Percentiles rank a stretch among this genome's conserved stretches.
Evolutionary conservation across 2,113 vertebrate species (phyloP).

Genomic region (Centropristis striata): DNA sequence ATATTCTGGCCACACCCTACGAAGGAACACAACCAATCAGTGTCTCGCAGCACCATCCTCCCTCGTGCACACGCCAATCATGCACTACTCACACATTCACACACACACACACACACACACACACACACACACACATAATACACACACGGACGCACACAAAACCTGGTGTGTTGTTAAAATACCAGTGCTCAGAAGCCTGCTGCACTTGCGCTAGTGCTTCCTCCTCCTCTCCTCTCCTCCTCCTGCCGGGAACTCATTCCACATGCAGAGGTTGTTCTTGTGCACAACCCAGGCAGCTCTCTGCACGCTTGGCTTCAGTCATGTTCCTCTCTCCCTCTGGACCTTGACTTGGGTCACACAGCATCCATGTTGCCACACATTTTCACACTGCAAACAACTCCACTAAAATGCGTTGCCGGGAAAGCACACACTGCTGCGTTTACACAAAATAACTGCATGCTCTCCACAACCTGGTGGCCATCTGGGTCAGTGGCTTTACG

Average conservation of each 20-base stretch:
- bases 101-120: constrained; percentile 35
- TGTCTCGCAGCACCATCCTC: constrained; percentile 55
- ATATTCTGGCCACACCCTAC: constrained; percentile 76
- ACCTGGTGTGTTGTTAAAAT: constrained; percentile 85
- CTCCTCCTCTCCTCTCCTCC: constrained; percentile 53
- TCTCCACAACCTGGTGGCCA: constrained; percentile 29
- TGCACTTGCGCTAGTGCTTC: constrained; percentile 50
- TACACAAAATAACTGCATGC: constrained; percentile 36
- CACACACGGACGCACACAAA: constrained; percentile 70
- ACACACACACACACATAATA: background rate
- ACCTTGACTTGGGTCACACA: constrained; percentile 41
- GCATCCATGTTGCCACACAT: constrained; percentile 29
- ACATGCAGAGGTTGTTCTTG: constrained; percentile 75
- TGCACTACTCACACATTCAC: constrained; percentile 48
- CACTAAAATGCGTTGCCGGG: constrained; percentile 24
- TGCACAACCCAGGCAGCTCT: constrained; percentile 54
- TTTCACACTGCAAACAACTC: constrained; percentile 39
- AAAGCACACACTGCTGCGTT: constrained; percentile 20
- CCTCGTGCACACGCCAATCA: constrained; percentile 54
- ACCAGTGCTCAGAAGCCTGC: constrained; percentile 71
- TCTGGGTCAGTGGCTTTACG: constrained; percentile 57
- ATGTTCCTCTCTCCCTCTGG: constrained; percentile 43
- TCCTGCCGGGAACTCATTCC: constrained; percentile 67
- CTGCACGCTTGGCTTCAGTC: constrained; percentile 54
- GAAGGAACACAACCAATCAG: constrained; percentile 74